Evolutionary conservation across 1,140 invertebrate species (phyloP).

Genomic region (Akabosia matsudoensis): DNA sequence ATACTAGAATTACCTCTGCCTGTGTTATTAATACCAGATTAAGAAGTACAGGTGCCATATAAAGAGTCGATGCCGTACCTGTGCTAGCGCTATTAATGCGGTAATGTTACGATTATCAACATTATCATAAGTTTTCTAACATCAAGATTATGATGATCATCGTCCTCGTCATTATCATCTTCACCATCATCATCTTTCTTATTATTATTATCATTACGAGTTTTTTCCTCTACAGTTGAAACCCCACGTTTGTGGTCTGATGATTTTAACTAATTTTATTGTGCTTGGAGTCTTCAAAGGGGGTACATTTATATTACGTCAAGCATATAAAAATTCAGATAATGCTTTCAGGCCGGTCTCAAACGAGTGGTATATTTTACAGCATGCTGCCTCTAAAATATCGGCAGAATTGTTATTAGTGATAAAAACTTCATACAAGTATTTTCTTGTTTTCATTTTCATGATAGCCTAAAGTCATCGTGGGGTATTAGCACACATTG

Average conservation of each 20-base stretch:
- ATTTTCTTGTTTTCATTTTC: neutral
- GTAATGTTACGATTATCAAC: neutral
- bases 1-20: neutral
- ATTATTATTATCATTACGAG: constrained; percentile 19
- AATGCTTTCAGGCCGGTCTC: too few species aligned
- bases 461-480: constrained; percentile 6
- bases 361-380: too few species aligned
- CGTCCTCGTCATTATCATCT: constrained; percentile 2
- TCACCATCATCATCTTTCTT: neutral
- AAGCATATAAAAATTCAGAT: too few species aligned
- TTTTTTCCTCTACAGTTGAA: constrained; percentile 2
- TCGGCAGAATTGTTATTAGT: too few species aligned
- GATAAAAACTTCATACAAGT: too few species aligned
- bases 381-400: too few species aligned
- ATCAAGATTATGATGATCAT: constrained; percentile 18
- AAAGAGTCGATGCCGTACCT: neutral
- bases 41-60: neutral
- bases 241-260: constrained; percentile 21
- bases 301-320: neutral
- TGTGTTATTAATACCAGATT: neutral
- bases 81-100: neutral
- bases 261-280: constrained; percentile 24
- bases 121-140: neutral
- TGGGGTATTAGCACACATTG: too few species aligned
- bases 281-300: constrained; percentile 8